These are phyloP conservation scores for Lepidurus packardi DNA, from an alignment of 1,140 invertebrate genomes.

Conservation along the genomic window DNA sequence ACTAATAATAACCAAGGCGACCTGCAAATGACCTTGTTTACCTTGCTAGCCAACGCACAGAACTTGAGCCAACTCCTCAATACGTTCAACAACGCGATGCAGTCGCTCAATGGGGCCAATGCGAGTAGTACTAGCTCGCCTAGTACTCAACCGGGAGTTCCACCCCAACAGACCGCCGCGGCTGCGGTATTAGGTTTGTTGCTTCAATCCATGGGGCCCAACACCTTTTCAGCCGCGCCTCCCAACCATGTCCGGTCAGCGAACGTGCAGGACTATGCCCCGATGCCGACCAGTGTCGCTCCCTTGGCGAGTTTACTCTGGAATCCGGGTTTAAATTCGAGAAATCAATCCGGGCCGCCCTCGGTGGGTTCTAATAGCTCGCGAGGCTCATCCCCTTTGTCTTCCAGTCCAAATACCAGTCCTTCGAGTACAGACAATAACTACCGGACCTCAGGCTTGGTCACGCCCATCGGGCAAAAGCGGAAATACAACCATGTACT, in stretches of 20 bases:
- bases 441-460: conserved; percentile 13
- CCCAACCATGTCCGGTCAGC: not conserved
- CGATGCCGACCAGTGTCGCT: conserved; percentile 16
- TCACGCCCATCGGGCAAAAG: conserved; percentile 45
- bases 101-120: conserved; percentile 10
- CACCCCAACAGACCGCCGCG: conserved; percentile 31
- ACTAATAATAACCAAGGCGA: not conserved
- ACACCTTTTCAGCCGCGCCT: conserved; percentile 15
- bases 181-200: conserved; percentile 31
- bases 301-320: not conserved
- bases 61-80: conserved; percentile 25
- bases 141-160: conserved; percentile 34
- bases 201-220: conserved; percentile 26
- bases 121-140: not conserved
- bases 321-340: not conserved
- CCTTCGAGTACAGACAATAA: conserved; percentile 16
- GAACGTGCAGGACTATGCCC: conserved; percentile 3
- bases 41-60: conserved; percentile 33
- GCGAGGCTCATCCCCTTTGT: conserved; percentile 29
- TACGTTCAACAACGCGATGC: conserved; percentile 27
- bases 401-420: conserved; percentile 28
- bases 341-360: conserved; percentile 11
- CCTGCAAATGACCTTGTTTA: not conserved
- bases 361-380: conserved; percentile 27
- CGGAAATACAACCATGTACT: conserved; percentile 47